phyloP scores from a whole-genome alignment of 2,113 vertebrate genomes.

The Aptenodytes forsteri region DNA sequence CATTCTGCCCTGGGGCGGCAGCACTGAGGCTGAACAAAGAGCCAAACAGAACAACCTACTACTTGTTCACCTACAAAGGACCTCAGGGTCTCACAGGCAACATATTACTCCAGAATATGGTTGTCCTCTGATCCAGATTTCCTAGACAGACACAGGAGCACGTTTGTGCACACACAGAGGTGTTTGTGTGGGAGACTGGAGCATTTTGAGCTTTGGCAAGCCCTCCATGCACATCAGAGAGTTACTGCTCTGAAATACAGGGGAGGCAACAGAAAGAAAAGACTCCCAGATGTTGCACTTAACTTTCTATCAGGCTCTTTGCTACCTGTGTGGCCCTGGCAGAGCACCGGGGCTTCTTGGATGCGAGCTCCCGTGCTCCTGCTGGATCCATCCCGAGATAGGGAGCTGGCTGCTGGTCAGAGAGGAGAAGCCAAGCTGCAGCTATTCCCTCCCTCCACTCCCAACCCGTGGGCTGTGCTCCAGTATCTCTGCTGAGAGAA shows the following conservation, averaged over 20 bases:
- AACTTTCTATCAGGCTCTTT: neutral
- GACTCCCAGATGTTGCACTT: slow-evolving; percentile 39
- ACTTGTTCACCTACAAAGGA: neutral
- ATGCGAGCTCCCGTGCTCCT: neutral
- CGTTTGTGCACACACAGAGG: rapidly evolving
- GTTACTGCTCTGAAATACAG: neutral
- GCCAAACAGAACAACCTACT: neutral
- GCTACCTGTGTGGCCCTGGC: slow-evolving; percentile 63
- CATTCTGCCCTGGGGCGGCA: neutral
- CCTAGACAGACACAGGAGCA: rapidly evolving
- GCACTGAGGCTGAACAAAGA: neutral
- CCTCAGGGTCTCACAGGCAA: neutral
- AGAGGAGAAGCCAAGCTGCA: slow-evolving; percentile 34
- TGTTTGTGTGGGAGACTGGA: neutral
- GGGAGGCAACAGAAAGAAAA: neutral
- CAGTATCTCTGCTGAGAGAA: neutral
- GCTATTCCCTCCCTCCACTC: neutral
- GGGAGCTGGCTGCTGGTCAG: slow-evolving; percentile 36
- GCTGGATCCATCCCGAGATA: slow-evolving; percentile 4
- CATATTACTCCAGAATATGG: neutral
- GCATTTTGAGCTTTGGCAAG: neutral
- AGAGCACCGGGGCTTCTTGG: neutral
- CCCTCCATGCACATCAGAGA: neutral
- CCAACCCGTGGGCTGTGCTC: neutral
- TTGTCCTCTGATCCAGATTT: neutral